Conservation (phyloP, 37 sponge, comb jelly and placozoan species). For the Ephydatia muelleri region DNA sequence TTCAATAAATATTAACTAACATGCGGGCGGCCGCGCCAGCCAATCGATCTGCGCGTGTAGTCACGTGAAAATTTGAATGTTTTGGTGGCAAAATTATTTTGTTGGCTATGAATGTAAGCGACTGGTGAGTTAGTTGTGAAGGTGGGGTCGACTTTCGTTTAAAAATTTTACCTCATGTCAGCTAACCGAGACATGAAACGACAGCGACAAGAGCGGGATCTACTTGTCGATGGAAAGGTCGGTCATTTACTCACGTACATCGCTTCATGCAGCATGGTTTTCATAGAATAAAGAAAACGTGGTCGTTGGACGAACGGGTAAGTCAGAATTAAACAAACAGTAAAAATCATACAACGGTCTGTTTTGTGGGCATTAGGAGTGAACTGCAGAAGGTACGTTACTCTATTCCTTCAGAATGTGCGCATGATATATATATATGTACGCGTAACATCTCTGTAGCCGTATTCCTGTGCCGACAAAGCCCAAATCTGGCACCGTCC, state of each 20-base stretch:
- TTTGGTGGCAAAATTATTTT: constrained; percentile 1
- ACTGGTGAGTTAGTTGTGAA: background rate
- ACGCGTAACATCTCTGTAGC: background rate
- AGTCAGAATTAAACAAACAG: background rate
- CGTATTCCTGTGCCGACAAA: background rate
- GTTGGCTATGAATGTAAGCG: background rate
- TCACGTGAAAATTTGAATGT: background rate
- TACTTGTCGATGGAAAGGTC: background rate
- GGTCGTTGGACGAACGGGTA: background rate
- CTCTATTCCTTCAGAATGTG: background rate
- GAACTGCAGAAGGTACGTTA: background rate
- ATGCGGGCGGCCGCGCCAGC: background rate
- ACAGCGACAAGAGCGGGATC: background rate
- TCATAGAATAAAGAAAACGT: background rate
- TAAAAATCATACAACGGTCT: background rate
- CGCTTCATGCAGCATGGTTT: background rate
- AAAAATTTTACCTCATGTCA: background rate
- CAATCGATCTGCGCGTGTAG: background rate
- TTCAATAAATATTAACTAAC: background rate
- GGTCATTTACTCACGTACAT: background rate
- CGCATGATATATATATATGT: background rate
- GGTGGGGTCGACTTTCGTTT: background rate
- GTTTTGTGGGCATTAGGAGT: background rate
- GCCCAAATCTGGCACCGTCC: background rate
- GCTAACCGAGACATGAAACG: background rate